Conservation (phyloP, 2,888 invertebrate genomes). For the Xestia sexstrigata region DNA sequence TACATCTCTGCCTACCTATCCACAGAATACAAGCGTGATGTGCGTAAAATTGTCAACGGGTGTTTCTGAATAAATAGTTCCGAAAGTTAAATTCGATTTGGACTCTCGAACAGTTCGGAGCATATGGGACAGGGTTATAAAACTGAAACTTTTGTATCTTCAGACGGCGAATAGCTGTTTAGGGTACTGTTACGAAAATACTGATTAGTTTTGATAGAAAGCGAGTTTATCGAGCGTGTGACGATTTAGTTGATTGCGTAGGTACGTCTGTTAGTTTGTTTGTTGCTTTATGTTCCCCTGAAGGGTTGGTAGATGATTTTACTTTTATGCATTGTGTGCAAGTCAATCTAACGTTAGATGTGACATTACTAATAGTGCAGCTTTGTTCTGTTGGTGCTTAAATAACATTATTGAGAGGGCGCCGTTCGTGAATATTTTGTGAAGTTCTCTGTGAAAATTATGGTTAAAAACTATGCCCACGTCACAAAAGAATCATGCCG, state of each 20-base stretch:
- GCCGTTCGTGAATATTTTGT: neutral
- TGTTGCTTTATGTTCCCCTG: conserved; percentile 14
- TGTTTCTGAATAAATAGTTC: conserved; percentile 53
- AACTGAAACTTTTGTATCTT: conserved; percentile 52
- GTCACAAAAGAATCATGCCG: neutral
- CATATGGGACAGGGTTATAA: conserved; percentile 58
- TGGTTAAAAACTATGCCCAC: neutral
- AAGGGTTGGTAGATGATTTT: conserved; percentile 4
- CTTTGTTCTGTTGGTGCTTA: neutral
- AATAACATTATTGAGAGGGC: neutral
- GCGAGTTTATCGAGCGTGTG: conserved; percentile 43
- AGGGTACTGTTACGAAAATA: conserved; percentile 55
- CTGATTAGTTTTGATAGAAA: conserved; percentile 60
- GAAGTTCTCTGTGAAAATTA: neutral
- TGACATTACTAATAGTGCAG: neutral
- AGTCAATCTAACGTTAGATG: neutral
- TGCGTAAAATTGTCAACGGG: conserved; percentile 50
- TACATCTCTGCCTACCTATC: neutral
- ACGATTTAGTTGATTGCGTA: conserved; percentile 42
- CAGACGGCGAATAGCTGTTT: conserved; percentile 53
- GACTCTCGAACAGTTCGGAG: conserved; percentile 35
- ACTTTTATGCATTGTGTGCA: neutral
- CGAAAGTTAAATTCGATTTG: conserved; percentile 66
- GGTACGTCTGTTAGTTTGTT: conserved; percentile 16
- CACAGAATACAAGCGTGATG: neutral